Evolutionary conservation across 2,888 invertebrate genomes (phyloP), one percentile per base, ranked within the genome.

Genomic region (Epirrita christyi): DNA sequence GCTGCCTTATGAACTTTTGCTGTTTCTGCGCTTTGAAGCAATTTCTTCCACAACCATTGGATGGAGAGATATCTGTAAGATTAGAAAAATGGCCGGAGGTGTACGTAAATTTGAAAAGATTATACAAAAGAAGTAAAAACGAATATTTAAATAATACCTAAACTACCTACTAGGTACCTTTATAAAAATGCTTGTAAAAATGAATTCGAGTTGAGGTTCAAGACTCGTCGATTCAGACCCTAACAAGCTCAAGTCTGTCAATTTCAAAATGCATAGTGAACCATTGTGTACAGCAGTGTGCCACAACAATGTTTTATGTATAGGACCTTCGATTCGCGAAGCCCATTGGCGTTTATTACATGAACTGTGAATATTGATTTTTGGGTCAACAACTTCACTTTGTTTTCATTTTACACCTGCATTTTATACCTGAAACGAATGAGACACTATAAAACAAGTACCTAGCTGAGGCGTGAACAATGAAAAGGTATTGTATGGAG

Each of bases 361-460:
- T 65, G 21, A 21, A 21, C 78, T 77, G 83, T 87, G 89, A 89
- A 90, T 90, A 88, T 84, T 89, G 85, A 89, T 89, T 89, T 91
- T 85, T 88, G 75, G 89, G 90, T 89, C 87, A 90, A 84, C 81
- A 81, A 76, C 84, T 82, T 82, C 47, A 54, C 53, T 34, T 81
- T 82, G 80, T 80, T 74, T 75, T 67, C 73, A 75, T 78, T 76
- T 74, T 72, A 68, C 64, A 71, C 60, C 56, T 62, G 51, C 60
- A 71, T 68, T 80, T 80, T 75, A 78, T 73, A 76, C 63, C 77
- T 75, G 73, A 59, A 67, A 66, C 80, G 73, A 81, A 84, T 81
- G 61, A 56, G 66, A 59, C 46, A 41, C 64, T 70, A 75, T 75
- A 73, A 21, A 73, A 77, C 71, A 14, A 11, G 27, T 36, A 42